Percentiles rank a stretch among this genome's conserved stretches.
These are phyloP conservation scores for Hemiprocne comata DNA, from an alignment of 2,113 vertebrate genomes.

Conservation along the genomic window DNA sequence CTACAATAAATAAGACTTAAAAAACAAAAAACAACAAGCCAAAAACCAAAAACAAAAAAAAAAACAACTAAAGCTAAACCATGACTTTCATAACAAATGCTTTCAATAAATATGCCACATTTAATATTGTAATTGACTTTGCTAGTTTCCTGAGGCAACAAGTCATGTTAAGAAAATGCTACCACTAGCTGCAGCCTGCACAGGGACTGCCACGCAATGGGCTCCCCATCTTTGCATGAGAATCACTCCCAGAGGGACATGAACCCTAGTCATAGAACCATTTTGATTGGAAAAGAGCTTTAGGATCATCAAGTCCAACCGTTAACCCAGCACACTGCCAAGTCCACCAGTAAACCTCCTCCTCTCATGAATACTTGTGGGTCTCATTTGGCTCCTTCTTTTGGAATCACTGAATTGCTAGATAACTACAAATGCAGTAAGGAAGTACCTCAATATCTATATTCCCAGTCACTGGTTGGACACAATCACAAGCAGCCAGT, in stretches of 20 bases:
- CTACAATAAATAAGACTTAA: neutral
- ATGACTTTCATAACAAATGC: neutral
- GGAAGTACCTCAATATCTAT: neutral
- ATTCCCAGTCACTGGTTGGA: neutral
- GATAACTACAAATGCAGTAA: neutral
- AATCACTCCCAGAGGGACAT: neutral
- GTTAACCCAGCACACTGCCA: too few species aligned
- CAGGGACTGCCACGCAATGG: neutral
- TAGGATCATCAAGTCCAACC: too few species aligned
- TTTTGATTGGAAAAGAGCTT: too few species aligned
- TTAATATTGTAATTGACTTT: neutral
- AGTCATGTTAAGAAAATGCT: neutral
- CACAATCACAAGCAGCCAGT: neutral
- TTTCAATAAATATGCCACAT: neutral
- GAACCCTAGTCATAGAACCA: too few species aligned
- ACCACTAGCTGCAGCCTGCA: neutral
- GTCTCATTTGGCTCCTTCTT: neutral
- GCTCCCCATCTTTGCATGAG: neutral
- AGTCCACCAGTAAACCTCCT: fast-evolving
- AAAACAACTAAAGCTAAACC: neutral
- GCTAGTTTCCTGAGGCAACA: neutral
- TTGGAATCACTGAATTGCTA: neutral
- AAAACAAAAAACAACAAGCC: too few species aligned
- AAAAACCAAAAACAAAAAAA: neutral
- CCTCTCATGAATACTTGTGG: neutral